Evolutionary conservation across 2,113 vertebrate genomes (phyloP), one percentile per base, ranked within the genome.

Genomic region (Kryptolebias marmoratus): DNA sequence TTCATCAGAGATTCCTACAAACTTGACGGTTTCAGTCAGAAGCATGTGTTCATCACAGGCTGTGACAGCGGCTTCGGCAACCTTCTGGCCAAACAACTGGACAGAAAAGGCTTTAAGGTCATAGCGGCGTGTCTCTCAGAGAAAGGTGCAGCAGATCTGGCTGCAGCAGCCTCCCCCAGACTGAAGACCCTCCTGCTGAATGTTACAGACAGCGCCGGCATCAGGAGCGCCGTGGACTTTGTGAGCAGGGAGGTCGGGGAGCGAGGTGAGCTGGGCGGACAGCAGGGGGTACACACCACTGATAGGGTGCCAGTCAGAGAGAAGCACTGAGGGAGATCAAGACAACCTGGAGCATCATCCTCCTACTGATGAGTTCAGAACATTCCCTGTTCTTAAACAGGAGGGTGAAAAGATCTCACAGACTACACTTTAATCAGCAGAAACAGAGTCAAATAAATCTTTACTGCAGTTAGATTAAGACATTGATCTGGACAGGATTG

Each of bases 11-110:
- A 94, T 63, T 90, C 79, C 27, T 57, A 69, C 53, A 88, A 53
- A 77, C 83, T 93, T 0, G 86, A 67, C 28, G 62, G 68, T 57
- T 54, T 90, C 71, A 5, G 11, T 22, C 71, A 88, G 77, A 95
- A 93, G 80, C 90, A 92, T 0, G 95, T 97, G 77, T 72, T 98
- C 69, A 94, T 98, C 90, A 98, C 95, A 0, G 97, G 96, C 64
- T 97, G 96, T 0, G 96, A 97, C 84, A 96, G 95, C 0, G 96
- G 96, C 63, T 98, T 98, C 11, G 96, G 96, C 18, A 91, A 94
- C 31, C 84, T 92, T 61, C 77, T 96, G 89, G 96, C 96, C 2
- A 89, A 69, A 58, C 94, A 94, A 80, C 89, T 98, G 77, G 95
- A 96, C 2, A 47, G 57, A 0, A 87, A 84, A 59, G 95, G 95